Evolutionary conservation across 2,797 vertebrate genomes (phyloP), one percentile per base, ranked within the genome.

Genomic region (Cygnus olor): DNA sequence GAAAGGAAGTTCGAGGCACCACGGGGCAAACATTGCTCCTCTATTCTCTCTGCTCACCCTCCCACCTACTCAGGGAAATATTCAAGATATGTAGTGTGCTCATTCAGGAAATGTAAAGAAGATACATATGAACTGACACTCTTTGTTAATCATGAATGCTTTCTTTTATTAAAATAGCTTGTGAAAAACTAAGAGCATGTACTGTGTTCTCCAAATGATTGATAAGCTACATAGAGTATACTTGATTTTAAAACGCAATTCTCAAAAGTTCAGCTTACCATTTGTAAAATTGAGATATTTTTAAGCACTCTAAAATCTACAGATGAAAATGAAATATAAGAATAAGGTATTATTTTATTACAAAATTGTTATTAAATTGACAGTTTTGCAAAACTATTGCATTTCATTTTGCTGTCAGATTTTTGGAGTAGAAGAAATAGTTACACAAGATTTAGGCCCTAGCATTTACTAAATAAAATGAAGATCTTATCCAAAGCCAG

Each of bases 351-450:
- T 72, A 30, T 32, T 82, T 88, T 78, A 44, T 57, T 76, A 57
- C 4, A 65, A 57, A 54, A 56, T 68, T 38, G 65, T 56, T 63
- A 77, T 92, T 95, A 80, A 93, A 82, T 76, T 65, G 54, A 56
- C 53, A 57, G 69, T 80, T 97, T 97, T 94, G 85, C 72, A 78
- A 94, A 97, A 93, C 49, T 74, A 90, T 72, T 85, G 80, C 24
- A 68, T 88, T 71, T 64, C 24, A 86, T 91, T 91, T 68, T 53
- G 27, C 69, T 71, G 64, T 73, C 91, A 80, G 36, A 78, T 88
- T 86, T 85, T 78, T 71, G 83, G 70, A 21, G 11, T 27, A 63
- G 57, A 94, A 95, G 28, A 44, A 77, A 81, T 53, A 89, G 57
- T 80, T 70, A 77, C 18, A 58, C 9, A 20, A 70, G 56, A 89